These are phyloP conservation scores for Amblyornis subalaris DNA, from an alignment of 2,113 vertebrate genomes.

Conservation along the genomic window DNA sequence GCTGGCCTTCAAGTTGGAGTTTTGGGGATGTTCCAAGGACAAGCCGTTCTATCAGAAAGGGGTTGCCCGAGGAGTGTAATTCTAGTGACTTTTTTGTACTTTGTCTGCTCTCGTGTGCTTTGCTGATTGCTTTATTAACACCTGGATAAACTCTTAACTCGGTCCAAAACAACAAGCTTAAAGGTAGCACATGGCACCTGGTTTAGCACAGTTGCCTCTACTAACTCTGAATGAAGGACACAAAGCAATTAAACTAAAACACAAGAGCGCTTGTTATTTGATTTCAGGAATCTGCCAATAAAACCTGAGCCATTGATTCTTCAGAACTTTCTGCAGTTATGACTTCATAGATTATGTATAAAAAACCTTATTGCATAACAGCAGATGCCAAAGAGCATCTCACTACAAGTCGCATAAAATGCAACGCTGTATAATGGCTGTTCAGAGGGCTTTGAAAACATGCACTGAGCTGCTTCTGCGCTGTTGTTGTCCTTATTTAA, in stretches of 20 bases:
- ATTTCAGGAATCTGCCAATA: slow-evolving; percentile 91
- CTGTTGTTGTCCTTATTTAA: slow-evolving; percentile 96
- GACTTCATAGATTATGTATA: slow-evolving; percentile 83
- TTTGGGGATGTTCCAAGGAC: slow-evolving; percentile 46
- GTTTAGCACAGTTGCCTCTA: slow-evolving; percentile 10
- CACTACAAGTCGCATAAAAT: slow-evolving; percentile 80
- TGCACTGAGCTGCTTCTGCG: slow-evolving; percentile 90
- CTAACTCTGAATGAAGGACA: slow-evolving; percentile 42
- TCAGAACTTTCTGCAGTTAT: slow-evolving; percentile 82
- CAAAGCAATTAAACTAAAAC: slow-evolving; percentile 82
- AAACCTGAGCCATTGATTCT: slow-evolving; percentile 87
- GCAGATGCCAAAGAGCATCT: slow-evolving; percentile 80
- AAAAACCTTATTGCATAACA: slow-evolving; percentile 78
- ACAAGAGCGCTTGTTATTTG: slow-evolving; percentile 88
- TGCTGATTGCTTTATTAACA: slow-evolving; percentile 75
- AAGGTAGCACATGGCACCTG: slow-evolving; percentile 3
- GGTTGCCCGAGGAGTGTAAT: slow-evolving; percentile 52
- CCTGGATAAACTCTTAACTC: slow-evolving; percentile 69
- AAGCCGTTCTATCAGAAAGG: slow-evolving; percentile 39
- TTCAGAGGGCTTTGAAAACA: slow-evolving; percentile 85
- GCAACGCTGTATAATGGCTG: slow-evolving; percentile 79
- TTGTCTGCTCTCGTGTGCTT: slow-evolving; percentile 70
- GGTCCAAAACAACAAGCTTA: slow-evolving; percentile 16
- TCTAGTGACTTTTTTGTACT: slow-evolving; percentile 40
- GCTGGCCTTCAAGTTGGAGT: slow-evolving; percentile 41